Base-by-base conservation (phyloP, 2,113 vertebrate species). In the Cichladusa arquata region DNA sequence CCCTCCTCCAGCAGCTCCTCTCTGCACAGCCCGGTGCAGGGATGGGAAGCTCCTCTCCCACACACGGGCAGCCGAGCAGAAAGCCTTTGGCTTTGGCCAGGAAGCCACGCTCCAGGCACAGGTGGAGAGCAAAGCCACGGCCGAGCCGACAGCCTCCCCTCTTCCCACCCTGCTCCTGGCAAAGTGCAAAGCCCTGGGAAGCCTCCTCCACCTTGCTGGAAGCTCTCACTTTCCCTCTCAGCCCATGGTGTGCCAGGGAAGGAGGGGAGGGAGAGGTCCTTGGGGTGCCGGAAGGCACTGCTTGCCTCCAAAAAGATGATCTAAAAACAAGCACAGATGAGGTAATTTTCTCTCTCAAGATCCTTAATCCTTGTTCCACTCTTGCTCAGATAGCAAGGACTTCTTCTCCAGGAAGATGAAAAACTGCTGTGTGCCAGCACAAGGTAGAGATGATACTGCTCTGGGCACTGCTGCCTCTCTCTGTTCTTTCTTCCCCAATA, bases 341-440 rank as follows among this genome's bases (percentile, higher is more conserved):
- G 80, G 60, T 90, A 61, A 96, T 93, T 94, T 94, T 57, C 40
- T 60, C 47, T 91, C 79, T 93, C 73, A 57, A 88, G 87, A 88
- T 81, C 91, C 38, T 82, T 95, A 86, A 95, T 95, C 69, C 72
- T 53, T 16, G 38, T 56, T 74, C 48, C 1, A 2, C 15, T 77
- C 45, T 69, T 58, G 65, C 88, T 91, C 65, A 8, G 17, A 54
- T 31, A 60, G 54, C 34, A 34, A 57, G 25, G 76, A 36, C 29
- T 66, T 34, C 74, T 96, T 31, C 79, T 93, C 47, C 66, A 90
- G 83, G 45, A 95, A 82, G 81, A 51, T 6, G 40, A 77, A 45
- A 84, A 78, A 14, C 65, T 56, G 69, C 81, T 31, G 47, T 23
- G 47, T 86, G 54, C 57, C 76, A 26, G 47, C 34, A 47, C 25